A percentile compares a stretch with the other conserved stretches of the same genome.
These are phyloP conservation scores for Nyctibius bracteatus DNA, from an alignment of 2,113 vertebrate species.

Conservation along the genomic window DNA sequence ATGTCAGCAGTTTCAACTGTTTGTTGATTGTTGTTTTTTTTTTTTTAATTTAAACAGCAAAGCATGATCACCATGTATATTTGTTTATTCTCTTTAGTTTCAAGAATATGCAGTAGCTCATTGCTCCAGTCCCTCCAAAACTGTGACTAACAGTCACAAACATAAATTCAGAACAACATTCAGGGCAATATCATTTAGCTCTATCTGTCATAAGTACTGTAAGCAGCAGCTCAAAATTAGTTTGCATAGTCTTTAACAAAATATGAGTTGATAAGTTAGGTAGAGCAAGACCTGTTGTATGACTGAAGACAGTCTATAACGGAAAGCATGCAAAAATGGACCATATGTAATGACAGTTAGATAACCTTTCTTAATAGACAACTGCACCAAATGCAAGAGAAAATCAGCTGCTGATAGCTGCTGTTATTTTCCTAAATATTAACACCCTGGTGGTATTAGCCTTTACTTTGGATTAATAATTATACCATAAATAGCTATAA, in stretches of 20 bases:
- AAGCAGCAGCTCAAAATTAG: neutral
- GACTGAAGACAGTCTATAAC: neutral
- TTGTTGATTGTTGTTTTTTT: neutral
- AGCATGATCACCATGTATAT: neutral
- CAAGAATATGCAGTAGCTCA: neutral
- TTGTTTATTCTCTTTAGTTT: neutral
- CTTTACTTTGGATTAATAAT: neutral
- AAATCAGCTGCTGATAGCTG: neutral
- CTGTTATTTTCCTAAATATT: neutral
- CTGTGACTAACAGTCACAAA: neutral
- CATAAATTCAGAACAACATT: neutral
- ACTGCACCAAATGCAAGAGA: neutral
- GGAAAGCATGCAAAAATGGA: neutral
- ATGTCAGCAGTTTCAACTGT: neutral
- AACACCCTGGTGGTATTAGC: neutral
- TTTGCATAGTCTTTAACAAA: neutral
- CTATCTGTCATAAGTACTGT: neutral
- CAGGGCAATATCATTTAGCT: neutral
- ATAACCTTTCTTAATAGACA: neutral
- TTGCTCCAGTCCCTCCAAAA: neutral
- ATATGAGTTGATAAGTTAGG: neutral
- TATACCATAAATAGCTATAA: neutral
- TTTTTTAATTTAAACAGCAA: neutral
- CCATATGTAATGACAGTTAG: neutral
- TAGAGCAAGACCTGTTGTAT: neutral